Percentiles rank a stretch among this genome's conserved stretches.
phyloP scores from a whole-genome alignment of 2,113 vertebrate genomes.

The Prionailurus bengalensis region DNA sequence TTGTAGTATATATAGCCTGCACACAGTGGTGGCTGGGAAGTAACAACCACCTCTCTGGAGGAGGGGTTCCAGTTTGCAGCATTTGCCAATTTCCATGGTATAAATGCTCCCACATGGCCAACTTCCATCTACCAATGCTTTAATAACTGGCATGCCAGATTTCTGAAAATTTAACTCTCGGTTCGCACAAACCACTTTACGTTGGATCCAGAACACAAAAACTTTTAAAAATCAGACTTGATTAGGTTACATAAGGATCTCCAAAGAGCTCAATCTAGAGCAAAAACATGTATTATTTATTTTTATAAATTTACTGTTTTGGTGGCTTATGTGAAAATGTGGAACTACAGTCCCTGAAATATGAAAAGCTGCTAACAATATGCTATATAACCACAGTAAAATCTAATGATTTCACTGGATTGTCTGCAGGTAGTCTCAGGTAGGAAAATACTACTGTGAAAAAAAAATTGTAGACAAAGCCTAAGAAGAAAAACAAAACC shows the following conservation, averaged over 20 bases:
- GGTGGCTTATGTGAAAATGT: conserved; percentile 79
- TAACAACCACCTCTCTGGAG: background rate
- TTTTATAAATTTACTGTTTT: background rate
- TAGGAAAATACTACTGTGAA: background rate
- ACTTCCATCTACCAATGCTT: background rate
- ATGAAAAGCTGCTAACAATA: conserved; percentile 87
- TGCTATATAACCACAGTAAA: conserved; percentile 88
- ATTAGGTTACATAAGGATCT: background rate
- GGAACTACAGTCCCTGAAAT: conserved; percentile 86
- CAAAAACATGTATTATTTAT: background rate
- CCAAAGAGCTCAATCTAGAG: background rate
- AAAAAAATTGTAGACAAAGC: background rate
- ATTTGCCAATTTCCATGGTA: background rate
- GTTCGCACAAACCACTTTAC: background rate
- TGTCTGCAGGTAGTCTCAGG: background rate
- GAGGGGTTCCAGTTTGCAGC: background rate
- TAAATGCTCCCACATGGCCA: background rate
- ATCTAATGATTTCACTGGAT: background rate
- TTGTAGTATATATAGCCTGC: background rate
- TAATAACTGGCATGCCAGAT: background rate
- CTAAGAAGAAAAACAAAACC: background rate
- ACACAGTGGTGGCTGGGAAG: background rate
- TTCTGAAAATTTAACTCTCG: background rate
- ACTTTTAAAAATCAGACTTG: background rate
- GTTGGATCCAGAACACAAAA: background rate